Evolutionary conservation across 2,888 invertebrate genomes (phyloP), one percentile per base, ranked within the genome.

Genomic region (Polyploca ridens): DNA sequence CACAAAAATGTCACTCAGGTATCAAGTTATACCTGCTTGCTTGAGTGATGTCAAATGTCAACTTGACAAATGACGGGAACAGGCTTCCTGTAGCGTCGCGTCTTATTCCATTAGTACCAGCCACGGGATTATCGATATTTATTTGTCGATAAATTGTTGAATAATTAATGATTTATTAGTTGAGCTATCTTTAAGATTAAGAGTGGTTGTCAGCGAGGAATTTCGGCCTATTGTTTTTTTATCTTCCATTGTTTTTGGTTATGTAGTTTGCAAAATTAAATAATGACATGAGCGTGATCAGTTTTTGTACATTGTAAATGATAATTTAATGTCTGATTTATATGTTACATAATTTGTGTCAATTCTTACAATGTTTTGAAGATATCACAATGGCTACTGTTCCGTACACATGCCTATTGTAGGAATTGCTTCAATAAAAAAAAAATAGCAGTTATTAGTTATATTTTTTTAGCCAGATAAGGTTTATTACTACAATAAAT

Each of bases 21-120:
- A 83, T 77, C 74, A 81, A 80, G 77, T 73, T 73, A 73, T 81
- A 54, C 54, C 54, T 54, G 82, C 82, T 77, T 73, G 79, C 76
- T 87, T 93, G 92, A 93, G 74, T 93, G 90, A 94, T 94, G 91
- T 91, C 90, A 91, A 89, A 90, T 87, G 93, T 91, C 93, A 90
- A 77, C 69, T 82, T 89, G 91, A 94, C 90, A 91, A 93, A 93
- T 93, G 89, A 83, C 84, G 84, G 84, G 82, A 82, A 83, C 75
- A 75, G 84, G 89, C 91, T 91, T 93, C 93, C 93, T 91, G 90
- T 89, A 83, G 91, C 82, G 90, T 84, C 77, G 80, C 74, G 82
- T 79, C 84, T 76, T 69, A 66, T 73, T 81, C 86, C 89, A 90
- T 90, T 90, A 91, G 86, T 78, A 82, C 73, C 70, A 77, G 64